Evolutionary conservation across 2,113 vertebrate genomes (phyloP).

Genomic region (Pitta sordida): DNA sequence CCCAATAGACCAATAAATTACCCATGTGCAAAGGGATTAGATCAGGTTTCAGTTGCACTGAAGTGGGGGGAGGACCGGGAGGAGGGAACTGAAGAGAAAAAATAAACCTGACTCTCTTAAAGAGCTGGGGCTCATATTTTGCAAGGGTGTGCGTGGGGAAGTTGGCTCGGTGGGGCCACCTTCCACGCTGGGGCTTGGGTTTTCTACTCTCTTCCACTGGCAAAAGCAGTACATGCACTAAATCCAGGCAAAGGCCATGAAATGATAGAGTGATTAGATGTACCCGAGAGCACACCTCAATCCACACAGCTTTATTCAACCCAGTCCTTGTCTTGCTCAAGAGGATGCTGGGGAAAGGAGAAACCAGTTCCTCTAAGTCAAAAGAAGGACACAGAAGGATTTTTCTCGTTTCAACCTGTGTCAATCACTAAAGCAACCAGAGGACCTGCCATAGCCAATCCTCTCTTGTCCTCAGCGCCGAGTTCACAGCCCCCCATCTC

Average conservation of each 20-base stretch:
- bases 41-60: slow-evolving; percentile 78
- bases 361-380: neutral
- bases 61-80: slow-evolving; percentile 52
- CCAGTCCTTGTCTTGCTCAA: neutral
- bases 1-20: slow-evolving; percentile 88
- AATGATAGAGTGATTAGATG: neutral
- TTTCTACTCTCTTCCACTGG: neutral
- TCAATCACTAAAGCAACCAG: neutral
- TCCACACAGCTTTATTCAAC: neutral
- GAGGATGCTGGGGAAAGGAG: neutral
- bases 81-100: slow-evolving; percentile 28
- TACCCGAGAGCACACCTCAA: neutral
- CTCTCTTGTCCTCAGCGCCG: neutral
- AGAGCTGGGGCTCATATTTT: slow-evolving; percentile 62
- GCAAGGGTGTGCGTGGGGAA: neutral
- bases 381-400: neutral
- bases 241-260: neutral
- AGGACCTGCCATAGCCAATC: neutral
- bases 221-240: neutral
- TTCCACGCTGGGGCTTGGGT: neutral
- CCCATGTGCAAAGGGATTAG: slow-evolving; percentile 82
- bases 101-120: slow-evolving; percentile 75
- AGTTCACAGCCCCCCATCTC: slow-evolving; percentile 11
- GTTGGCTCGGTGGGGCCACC: neutral
- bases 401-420: neutral